Conservation (phyloP, 2,113 vertebrate species). For the Maccullochella peelii region DNA sequence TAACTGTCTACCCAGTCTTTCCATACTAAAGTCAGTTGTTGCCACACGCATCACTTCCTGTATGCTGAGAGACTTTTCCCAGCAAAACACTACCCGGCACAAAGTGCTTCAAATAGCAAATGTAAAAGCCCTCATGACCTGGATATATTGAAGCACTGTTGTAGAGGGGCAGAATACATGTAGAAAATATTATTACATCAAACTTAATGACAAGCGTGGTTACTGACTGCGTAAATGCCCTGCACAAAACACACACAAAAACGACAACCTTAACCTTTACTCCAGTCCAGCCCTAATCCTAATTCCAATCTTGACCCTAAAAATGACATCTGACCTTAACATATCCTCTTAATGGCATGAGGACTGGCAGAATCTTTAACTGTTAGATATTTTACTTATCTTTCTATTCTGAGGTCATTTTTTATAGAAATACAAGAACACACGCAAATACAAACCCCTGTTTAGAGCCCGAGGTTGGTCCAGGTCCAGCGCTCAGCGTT, state of each 20-base stretch:
- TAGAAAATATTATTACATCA: no score
- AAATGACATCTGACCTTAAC: background rate
- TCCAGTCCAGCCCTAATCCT: background rate
- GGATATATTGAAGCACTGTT: background rate
- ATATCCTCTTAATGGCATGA: background rate
- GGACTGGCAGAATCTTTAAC: background rate
- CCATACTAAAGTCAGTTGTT: background rate
- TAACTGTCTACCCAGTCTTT: background rate
- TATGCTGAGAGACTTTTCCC: background rate
- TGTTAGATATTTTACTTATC: background rate
- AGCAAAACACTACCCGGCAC: background rate
- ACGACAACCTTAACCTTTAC: conserved; percentile 1
- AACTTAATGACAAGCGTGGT: no score
- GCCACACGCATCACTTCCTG: background rate
- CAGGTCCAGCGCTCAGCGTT: conserved; percentile 77
- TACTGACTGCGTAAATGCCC: background rate
- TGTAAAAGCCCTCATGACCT: background rate
- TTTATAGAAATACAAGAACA: conserved; percentile 11
- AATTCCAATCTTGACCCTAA: conserved; percentile 10
- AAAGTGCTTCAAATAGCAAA: background rate
- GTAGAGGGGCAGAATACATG: background rate
- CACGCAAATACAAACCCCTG: conserved; percentile 16
- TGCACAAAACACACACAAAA: background rate
- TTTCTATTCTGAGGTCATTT: background rate
- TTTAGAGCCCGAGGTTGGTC: conserved; percentile 28